Evolutionary conservation across 2,113 vertebrate species (phyloP), one percentile per base, ranked within the genome.

Genomic region (Equus przewalskii): DNA sequence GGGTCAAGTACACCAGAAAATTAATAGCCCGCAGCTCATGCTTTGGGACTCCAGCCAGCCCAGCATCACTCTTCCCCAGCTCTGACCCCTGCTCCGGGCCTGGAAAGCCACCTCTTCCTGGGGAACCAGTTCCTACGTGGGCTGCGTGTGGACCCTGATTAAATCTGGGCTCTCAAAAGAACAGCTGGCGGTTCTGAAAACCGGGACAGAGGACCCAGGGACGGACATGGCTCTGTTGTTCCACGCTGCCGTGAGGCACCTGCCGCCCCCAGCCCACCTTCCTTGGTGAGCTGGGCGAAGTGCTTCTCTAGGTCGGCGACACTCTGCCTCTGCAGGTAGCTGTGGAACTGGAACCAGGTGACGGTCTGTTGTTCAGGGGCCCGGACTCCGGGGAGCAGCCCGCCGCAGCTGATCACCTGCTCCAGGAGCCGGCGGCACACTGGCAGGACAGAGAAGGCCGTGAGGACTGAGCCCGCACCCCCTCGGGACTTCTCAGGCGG

Each of bases 321-420:
- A 7, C 73, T 97, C 96, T 99, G 99, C 60, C 98, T 99, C 86
- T 98, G 99, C 98, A 99, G 98, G 97, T 99, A 99, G 30, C 98
- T 95, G 0, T 98, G 99, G 26, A 99, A 99, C 98, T 99, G 99
- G 99, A 99, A 99, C 92, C 99, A 58, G n/a, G 99, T 99, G 41
- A 99, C 44, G 0, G 82, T 89, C 90, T 91, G 96, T 1, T 98
- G 98, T 8, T 97, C 92, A 0, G 97, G 98, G 51, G 84, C 41
- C 36, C 15, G 36, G 0, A 82, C 41, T 4, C 82, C 28, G 4
- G 98, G 98, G 5, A 99, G 93, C 96, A 99, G 33, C 90, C 99
- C 98, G 0, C 99, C 98, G 14, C 99, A 98, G 33, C 98, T 97
- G 98, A 99, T 97, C 70, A 99, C 98, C 99, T 99, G 99, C 98